Base-by-base conservation (phyloP, 2,888 invertebrate genomes). In the Diploptera punctata region DNA sequence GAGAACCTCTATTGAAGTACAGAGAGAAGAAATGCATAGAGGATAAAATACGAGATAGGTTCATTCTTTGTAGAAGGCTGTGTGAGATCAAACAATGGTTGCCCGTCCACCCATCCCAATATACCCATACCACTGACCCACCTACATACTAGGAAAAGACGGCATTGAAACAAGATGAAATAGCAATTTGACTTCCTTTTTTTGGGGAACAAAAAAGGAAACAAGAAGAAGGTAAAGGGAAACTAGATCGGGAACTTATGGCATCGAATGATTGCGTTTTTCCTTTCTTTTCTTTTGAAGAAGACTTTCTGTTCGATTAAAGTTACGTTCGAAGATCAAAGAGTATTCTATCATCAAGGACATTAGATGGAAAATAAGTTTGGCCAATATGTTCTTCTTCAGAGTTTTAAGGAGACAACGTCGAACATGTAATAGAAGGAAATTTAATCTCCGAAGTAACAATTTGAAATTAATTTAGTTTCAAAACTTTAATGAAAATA, bases 121-220 rank as follows among this genome's bases (percentile, higher is more conserved):
- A n/a, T n/a, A n/a, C n/a, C 47, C 57, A 57, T 13, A 26, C 54
- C 54, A 54, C 10, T 26, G 54, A 10, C 10, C 10, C 33, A n/a
- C n/a, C n/a, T n/a, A n/a, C n/a, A n/a, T 13, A 38, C 3, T 47
- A 47, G 47, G 3, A 47, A 47, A 47, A n/a, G 18, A n/a, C 47
- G 3, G 26, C 26, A 26, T 29, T 29, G 57, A 57, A 57, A 57
- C 57, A 57, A 57, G 57, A 57, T 57, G 57, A 29, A 57, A 57
- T 24, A 26, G 18, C 29, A 57, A 57, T 57, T 57, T 29, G 31
- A 31, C 31, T 57, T 57, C n/a, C 57, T 57, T 57, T 57, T 57
- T 52, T n/a, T n/a, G n/a, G 57, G 57, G n/a, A 57, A 31, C 57
- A 3, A n/a, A 29, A 31, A 29, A 29, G 26, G 31, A 57, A 57